Evolutionary conservation across 2,797 vertebrate genomes (phyloP).

Genomic region (Thamnophis elegans): DNA sequence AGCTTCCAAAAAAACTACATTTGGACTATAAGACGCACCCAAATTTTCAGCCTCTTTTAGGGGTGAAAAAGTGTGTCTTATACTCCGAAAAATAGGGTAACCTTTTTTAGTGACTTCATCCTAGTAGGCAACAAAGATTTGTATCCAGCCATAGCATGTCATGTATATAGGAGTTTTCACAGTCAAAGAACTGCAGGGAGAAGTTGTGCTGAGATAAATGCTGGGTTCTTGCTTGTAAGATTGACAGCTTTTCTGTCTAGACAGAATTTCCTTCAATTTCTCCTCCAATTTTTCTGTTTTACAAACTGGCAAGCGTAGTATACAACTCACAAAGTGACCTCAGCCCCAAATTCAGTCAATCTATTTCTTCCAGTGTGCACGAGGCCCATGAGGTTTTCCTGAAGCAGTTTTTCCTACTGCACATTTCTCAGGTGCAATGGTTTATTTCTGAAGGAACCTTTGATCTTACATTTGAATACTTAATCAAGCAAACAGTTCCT

Average conservation of each 20-base stretch:
- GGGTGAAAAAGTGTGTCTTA: too few species aligned
- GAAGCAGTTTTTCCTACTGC: background rate
- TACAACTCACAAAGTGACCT: background rate
- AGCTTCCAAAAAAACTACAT: too few species aligned
- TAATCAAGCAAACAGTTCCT: background rate
- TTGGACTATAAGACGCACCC: too few species aligned
- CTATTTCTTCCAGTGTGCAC: background rate
- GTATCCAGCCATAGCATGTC: background rate
- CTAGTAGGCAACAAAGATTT: background rate
- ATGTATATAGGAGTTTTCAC: background rate
- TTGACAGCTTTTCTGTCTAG: background rate
- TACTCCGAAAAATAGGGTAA: background rate
- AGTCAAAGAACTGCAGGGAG: background rate
- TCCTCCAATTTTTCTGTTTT: background rate
- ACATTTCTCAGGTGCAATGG: background rate
- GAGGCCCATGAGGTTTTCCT: too few species aligned
- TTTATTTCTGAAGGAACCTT: background rate
- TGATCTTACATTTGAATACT: background rate
- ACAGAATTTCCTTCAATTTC: background rate
- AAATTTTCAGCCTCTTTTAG: too few species aligned
- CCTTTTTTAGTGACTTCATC: background rate
- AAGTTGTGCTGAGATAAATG: background rate
- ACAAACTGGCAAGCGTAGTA: background rate
- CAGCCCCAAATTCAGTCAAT: background rate
- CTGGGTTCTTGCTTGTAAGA: background rate